Evolutionary conservation across 2,797 vertebrate species (phyloP), one percentile per base, ranked within the genome.

Genomic region (Amphiprion clarkii): DNA sequence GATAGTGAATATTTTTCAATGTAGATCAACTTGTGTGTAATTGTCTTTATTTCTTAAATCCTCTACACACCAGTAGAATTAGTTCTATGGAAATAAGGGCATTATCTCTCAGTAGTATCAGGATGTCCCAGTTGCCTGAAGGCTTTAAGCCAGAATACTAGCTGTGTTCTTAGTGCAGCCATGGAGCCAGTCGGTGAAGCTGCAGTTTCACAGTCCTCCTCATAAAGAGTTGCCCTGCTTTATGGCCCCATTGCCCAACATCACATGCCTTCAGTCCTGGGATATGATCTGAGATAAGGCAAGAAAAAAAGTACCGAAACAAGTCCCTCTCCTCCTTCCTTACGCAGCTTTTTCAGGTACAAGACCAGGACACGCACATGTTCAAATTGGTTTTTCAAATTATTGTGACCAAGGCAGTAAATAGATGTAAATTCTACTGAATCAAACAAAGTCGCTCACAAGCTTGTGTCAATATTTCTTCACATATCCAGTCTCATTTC

Each of bases 261-360:
- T 94, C 93, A 94, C 94, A 95, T 95, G 94, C 93, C 89, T 94
- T 79, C 86, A 91, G 85, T 89, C 85, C 79, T n/a, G 78, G 90
- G 91, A 93, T 94, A 93, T 93, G 91, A 93, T 92, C 89, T 86
- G 68, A 94, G 95, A 96, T 95, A 95, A 95, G 94, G 87, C 56
- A 81, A 88, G 81, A 87, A 88, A 27, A 27, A 27, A 27, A 86
- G 86, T 48, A 80, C 66, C 54, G 76, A 87, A 91, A 76, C 78
- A 70, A 80, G 61, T 65, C 58, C 27, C 61, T 87, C 75, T 74
- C 66, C 70, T 71, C 61, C 65, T 78, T 73, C 74, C 64, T 73
- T 46, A 8, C 3, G 4, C 71, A 55, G 66, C 78, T 65, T 16
- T 27, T 58, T 62, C 69, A 48, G 59, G 60, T 67, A 49, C 70